Base-by-base conservation (phyloP, 1,140 invertebrate genomes). In the Pollicipes pollicipes region DNA sequence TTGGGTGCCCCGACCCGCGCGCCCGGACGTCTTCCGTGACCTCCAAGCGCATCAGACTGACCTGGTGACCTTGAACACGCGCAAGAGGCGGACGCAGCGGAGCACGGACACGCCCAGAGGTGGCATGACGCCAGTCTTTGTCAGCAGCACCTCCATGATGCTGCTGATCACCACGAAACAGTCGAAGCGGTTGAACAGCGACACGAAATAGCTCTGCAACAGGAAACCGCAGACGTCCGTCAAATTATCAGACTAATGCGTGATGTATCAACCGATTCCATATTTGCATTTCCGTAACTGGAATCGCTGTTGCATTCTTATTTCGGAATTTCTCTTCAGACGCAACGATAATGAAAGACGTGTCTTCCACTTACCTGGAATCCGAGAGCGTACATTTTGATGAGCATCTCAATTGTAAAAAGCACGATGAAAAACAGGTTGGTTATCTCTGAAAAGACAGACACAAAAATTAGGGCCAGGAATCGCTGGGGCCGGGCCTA, bases 341-440 rank as follows among this genome's bases (percentile, higher is more conserved):
- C n/a, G n/a, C n/a, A n/a, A n/a, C n/a, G n/a, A n/a, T n/a, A n/a
- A n/a, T n/a, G n/a, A n/a, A n/a, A n/a, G n/a, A n/a, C n/a, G n/a
- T n/a, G n/a, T n/a, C n/a, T 13, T 10, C 63, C 6, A 78, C 80
- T 83, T 80, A 90, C 89, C 84, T 91, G 89, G 83, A 98, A 92
- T 76, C 97, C 97, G 80, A 99, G 87, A 82, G 94, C 97, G 84
- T 98, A 99, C 95, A 99, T 97, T 83, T 99, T 99, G 70, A 99
- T 83, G 76, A 99, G 85, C 97, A 99, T 99, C 84, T 99, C 97
- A 80, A 97, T 84, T 28, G 95, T 92, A 83, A 99, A 99, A 66
- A 99, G 85, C 17, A 93, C 89, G 72, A 99, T 94, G 82, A 99
- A 99, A 82, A 98, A 93, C 77, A 97, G 87, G 80, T 99, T 99